Percentiles rank a stretch among this genome's conserved stretches.
phyloP scores from a whole-genome alignment of 2,797 vertebrate species.

The Danionella dracula region DNA sequence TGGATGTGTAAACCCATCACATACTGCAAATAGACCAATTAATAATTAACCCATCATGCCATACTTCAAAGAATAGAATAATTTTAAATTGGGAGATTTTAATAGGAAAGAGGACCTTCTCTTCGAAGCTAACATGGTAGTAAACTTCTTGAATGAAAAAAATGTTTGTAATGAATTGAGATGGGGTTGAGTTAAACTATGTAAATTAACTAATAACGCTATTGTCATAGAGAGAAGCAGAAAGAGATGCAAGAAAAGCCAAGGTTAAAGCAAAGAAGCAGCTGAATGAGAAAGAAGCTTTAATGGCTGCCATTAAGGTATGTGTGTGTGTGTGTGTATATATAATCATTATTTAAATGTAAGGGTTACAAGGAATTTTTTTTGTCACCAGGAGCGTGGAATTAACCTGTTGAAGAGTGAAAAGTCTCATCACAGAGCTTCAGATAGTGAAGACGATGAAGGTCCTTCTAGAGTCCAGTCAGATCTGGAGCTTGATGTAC shows the following conservation, averaged over 20 bases:
- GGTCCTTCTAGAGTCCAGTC: conserved; percentile 50
- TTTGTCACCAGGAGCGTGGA: conserved; percentile 76
- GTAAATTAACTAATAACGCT: too few relatives aligned
- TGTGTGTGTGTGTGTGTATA: background rate
- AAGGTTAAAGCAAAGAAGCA: conserved; percentile 76
- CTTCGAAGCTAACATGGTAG: too few relatives aligned
- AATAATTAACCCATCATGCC: too few relatives aligned
- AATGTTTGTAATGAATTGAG: too few relatives aligned
- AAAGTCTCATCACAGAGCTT: conserved; percentile 29
- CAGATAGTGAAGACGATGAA: conserved; percentile 65
- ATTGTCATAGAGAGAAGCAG: conserved; percentile 69
- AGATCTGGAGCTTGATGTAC: conserved; percentile 65
- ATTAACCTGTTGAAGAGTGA: conserved; percentile 67
- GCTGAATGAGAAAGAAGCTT: conserved; percentile 59
- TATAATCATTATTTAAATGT: background rate
- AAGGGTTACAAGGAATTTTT: background rate
- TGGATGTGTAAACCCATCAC: too few relatives aligned
- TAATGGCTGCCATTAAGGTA: conserved; percentile 74
- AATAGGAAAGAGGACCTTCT: too few relatives aligned
- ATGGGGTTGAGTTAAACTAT: too few relatives aligned
- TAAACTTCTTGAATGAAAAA: too few relatives aligned
- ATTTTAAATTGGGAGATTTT: too few relatives aligned
- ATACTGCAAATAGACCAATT: too few relatives aligned
- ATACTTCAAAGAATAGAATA: too few relatives aligned
- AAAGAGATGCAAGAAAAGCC: conserved; percentile 83